Evolutionary conservation across 2,888 invertebrate species (phyloP), one percentile per base, ranked within the genome.

Genomic region (Yponomeuta cagnagella): DNA sequence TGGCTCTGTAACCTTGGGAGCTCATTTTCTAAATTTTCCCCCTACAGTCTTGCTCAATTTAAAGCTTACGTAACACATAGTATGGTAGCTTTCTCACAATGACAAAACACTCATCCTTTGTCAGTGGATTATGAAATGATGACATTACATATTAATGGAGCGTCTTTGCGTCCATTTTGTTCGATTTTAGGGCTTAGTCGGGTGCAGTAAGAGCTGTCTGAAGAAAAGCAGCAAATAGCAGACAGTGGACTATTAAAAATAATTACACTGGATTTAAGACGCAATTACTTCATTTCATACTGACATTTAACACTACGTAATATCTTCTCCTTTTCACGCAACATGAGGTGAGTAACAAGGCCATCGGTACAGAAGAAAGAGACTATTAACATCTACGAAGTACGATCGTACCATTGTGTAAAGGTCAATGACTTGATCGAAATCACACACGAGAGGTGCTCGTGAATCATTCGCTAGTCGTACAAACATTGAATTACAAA

Each of bases 371-470:
- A 58, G 15, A 58, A 58, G 15, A 15, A 58, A 58, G 52, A 58
- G 15, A 58, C 52, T 15, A 52, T 52, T 58, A 58, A 3, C 52
- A 58, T 58, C 52, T 15, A 15, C 52, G 52, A 58, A 15, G 52
- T 58, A 58, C 15, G 52, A 58, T 12, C 33, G 12, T 30, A 58
- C 70, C 70, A 70, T 70, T 66, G 70, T 70, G n/a, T 33, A 30
- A n/a, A 70, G 70, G 65, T 72, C 72, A 68, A 58, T 52, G 70
- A 70, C 67, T n/a, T 48, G 37, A 48, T 68, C 48, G 68, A 68
- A 58, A 68, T 68, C 68, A 43, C 48, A 68, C 23, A n/a, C 48
- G 43, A 15, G 23, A 68, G 12, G n/a, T 48, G 48, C 37, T 43
- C 43, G 48, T 68, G 68, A 68, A 48, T 68, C 68, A 43, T 67